These are phyloP conservation scores for Ophthalmolycus amberensis DNA, from an alignment of 2,113 vertebrate genomes.

Conservation along the genomic window DNA sequence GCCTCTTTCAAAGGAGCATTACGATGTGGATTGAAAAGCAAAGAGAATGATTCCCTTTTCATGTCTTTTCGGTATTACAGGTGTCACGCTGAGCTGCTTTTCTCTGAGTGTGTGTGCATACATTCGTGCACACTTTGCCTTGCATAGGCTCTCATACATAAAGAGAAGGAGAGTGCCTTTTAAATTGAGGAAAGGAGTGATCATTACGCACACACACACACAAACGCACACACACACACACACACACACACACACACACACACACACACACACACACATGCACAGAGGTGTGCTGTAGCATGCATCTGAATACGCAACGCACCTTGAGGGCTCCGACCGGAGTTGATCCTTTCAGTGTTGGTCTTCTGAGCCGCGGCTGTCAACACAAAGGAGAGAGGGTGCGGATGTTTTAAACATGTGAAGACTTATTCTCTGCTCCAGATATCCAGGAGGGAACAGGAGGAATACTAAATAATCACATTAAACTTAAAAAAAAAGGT, in stretches of 20 bases:
- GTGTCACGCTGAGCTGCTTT: slow-evolving; percentile 26
- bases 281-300: not conserved
- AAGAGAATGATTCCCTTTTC: not conserved
- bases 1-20: slow-evolving; percentile 3
- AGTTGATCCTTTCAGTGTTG: slow-evolving; percentile 28
- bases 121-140: slow-evolving; percentile 9
- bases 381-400: slow-evolving; percentile 33
- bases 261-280: not conserved
- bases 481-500: not conserved
- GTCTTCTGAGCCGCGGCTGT: slow-evolving; percentile 44
- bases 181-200: not conserved
- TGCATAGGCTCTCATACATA: not conserved
- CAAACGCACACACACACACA: not conserved
- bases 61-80: not conserved
- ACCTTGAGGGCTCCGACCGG: slow-evolving; percentile 45
- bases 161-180: slow-evolving; percentile 7
- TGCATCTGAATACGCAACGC: slow-evolving; percentile 26
- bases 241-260: not conserved
- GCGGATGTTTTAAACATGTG: slow-evolving; percentile 16
- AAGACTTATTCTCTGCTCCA: not conserved
- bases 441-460: not conserved
- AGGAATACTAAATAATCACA: not conserved
- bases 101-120: slow-evolving; percentile 23
- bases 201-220: slow-evolving; percentile 3
- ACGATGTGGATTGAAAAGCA: slow-evolving; percentile 11